Evolutionary conservation across 2,888 invertebrate species (phyloP), one percentile per base, ranked within the genome.

Genomic region (Tuta absoluta): DNA sequence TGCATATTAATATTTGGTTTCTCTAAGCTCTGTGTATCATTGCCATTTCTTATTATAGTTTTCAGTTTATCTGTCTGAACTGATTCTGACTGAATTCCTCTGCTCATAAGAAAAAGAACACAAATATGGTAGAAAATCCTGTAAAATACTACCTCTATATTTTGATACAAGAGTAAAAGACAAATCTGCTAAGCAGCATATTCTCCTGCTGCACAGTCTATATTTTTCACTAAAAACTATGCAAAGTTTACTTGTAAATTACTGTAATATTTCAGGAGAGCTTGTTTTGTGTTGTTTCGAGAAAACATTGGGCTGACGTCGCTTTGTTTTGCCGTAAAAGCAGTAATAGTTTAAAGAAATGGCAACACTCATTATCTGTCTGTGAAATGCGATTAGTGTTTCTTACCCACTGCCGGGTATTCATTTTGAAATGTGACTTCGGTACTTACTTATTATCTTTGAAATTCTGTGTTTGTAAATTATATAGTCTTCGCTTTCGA

Each of bases 171-270:
- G n/a, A n/a, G n/a, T n/a, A n/a, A n/a, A n/a, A n/a, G n/a, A n/a
- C n/a, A n/a, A 28, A 28, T 28, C 28, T 28, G 8, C 41, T 14
- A 1, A 51, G 51, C 23, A 21, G 19, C 7, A 24, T 53, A 23
- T 53, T 24, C 2, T 14, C 21, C 23, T 24, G 51, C 14, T 53
- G 14, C 0, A 2, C 12, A 3, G 23, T 53, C 51, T 23, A 14
- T 53, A 23, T 21, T 11, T 21, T 12, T 12, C 14, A 53, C 23
- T 53, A 53, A 23, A n/a, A 53, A 53, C 51, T 53, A 53, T 33
- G 56, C 56, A 56, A 56, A 56, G 28, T 56, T 56, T 14, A 56
- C 56, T 56, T 56, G 56, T n/a, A 56, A 56, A 56, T 56, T 17
- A 24, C 56, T 24, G 56, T 56, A n/a, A 56, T 56, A 56, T 56